Evolutionary conservation across 2,113 vertebrate genomes (phyloP).

Genomic region (Mixornis gularis): DNA sequence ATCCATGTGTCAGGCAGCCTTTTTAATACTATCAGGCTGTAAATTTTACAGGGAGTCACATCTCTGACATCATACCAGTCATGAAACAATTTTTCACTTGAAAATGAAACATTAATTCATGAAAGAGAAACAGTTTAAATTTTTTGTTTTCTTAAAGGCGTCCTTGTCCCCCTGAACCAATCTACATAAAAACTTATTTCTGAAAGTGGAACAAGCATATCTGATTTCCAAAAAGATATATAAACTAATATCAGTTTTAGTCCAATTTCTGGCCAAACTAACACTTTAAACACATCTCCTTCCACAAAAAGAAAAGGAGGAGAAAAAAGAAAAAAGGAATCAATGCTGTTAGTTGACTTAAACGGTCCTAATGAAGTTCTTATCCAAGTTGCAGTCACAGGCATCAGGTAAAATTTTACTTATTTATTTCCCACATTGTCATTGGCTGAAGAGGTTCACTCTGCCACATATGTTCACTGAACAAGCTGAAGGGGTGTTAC

Average conservation of each 20-base stretch:
- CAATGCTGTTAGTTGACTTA: neutral
- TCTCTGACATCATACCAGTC: neutral
- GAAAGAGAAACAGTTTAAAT: neutral
- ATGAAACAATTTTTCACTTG: neutral
- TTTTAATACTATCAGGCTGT: neutral
- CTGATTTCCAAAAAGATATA: neutral
- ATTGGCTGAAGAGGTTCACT: neutral
- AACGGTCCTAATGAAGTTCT: neutral
- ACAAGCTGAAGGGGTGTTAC: neutral
- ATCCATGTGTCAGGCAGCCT: neutral
- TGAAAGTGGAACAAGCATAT: neutral
- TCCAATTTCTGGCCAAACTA: neutral
- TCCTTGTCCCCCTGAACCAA: neutral
- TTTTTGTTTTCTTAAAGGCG: neutral
- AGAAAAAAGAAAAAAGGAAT: fast-evolving
- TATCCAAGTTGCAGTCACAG: neutral
- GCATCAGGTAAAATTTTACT: neutral
- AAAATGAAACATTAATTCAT: neutral
- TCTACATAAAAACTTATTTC: neutral
- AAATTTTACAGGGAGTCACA: neutral
- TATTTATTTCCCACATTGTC: neutral
- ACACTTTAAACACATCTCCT: neutral
- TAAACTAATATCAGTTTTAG: neutral
- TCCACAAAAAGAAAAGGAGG: fast-evolving
- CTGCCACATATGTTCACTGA: neutral